Conservation (phyloP, 2,113 vertebrate species). For the Accipiter cooperii region DNA sequence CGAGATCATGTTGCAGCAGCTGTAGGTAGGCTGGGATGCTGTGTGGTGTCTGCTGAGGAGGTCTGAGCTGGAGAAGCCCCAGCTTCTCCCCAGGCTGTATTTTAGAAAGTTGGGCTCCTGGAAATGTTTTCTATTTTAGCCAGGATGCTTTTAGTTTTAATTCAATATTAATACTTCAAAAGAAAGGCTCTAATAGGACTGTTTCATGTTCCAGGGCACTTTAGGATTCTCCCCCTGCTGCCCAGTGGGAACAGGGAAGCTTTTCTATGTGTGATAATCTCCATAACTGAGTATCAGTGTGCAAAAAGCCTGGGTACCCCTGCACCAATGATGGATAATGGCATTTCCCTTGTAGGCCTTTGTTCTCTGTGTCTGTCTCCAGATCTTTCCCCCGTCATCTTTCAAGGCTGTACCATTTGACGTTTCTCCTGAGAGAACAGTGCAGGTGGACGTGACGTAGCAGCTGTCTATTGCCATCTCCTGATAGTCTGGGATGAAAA, state of each 20-base stretch:
- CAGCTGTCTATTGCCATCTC: background rate
- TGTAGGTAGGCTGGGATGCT: background rate
- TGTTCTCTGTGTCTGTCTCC: background rate
- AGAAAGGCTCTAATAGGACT: background rate
- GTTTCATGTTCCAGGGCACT: background rate
- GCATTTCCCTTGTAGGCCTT: background rate
- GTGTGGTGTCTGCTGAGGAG: background rate
- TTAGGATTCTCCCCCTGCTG: background rate
- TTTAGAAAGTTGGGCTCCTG: background rate
- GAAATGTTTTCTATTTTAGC: background rate
- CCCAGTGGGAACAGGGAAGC: background rate
- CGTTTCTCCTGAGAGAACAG: background rate
- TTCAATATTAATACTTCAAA: background rate
- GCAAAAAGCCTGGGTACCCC: background rate
- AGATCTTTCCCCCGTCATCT: background rate
- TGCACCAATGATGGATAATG: background rate
- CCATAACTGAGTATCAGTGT: background rate
- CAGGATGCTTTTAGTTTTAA: background rate
- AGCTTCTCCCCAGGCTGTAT: accelerated
- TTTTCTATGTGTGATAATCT: background rate
- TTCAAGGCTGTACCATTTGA: background rate
- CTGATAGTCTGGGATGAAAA: background rate
- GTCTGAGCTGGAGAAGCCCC: background rate
- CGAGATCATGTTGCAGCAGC: background rate
- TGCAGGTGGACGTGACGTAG: background rate